Conservation (phyloP, 1,140 invertebrate genomes). For the Zaprionus camerounensis region DNA sequence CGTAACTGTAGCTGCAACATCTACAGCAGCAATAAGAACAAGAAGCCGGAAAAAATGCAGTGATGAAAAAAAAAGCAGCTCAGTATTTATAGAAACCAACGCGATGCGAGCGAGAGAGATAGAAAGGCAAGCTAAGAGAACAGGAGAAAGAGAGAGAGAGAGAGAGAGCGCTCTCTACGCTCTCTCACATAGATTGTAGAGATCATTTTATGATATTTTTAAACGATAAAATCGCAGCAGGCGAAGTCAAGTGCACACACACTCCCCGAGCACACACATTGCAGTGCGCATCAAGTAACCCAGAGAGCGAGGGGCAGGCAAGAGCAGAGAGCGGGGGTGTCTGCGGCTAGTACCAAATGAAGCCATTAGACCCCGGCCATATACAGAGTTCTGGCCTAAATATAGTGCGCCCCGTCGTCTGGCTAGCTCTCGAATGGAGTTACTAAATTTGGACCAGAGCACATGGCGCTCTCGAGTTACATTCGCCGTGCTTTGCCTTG, state of each 20-base stretch:
- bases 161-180: too few species aligned
- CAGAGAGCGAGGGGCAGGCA: background rate
- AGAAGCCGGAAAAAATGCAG: conserved; percentile 48
- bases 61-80: background rate
- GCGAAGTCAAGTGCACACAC: conserved; percentile 69
- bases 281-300: conserved; percentile 74
- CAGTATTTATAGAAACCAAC: conserved; percentile 49
- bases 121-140: background rate
- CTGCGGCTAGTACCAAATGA: conserved; percentile 37
- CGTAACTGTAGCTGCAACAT: conserved; percentile 45
- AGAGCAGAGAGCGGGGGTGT: background rate
- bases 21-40: conserved; percentile 8
- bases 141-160: conserved; percentile 2
- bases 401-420: conserved; percentile 38
- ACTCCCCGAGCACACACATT: conserved; percentile 39
- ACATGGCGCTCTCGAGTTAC: conserved; percentile 50
- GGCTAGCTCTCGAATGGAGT: conserved; percentile 45
- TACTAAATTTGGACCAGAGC: conserved; percentile 46
- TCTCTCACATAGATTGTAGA: conserved; percentile 17
- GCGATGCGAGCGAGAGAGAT: conserved; percentile 39
- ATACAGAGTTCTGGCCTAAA: conserved; percentile 55
- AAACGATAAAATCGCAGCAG: conserved; percentile 67
- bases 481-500: background rate
- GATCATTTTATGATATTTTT: conserved; percentile 67
- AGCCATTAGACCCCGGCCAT: conserved; percentile 43